Evolutionary conservation across 2,113 vertebrate genomes (phyloP).

Genomic region (Barbus barbus): DNA sequence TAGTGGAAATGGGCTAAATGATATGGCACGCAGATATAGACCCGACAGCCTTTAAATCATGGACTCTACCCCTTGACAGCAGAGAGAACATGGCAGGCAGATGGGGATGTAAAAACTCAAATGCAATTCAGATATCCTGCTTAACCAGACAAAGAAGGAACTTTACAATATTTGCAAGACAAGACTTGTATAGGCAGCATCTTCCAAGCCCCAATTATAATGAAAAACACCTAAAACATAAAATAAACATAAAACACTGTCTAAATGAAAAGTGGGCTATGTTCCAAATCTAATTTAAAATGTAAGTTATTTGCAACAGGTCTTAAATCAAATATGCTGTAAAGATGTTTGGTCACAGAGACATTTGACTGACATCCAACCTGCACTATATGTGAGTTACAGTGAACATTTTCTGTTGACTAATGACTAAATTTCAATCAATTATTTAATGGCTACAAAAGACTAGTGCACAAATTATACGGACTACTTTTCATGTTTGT

Average conservation of each 20-base stretch:
- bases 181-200: background rate
- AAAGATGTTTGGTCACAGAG: too few relatives aligned
- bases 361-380: too few relatives aligned
- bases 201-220: background rate
- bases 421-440: too few relatives aligned
- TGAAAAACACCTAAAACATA: background rate
- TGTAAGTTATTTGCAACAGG: background rate
- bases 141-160: background rate
- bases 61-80: background rate
- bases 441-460: too few relatives aligned
- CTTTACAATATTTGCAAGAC: background rate
- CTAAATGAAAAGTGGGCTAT: background rate
- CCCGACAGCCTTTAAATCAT: slow-evolving; percentile 49
- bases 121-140: background rate
- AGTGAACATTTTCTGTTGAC: too few relatives aligned
- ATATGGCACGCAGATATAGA: slow-evolving; percentile 32
- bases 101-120: background rate
- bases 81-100: background rate
- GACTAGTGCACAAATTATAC: too few relatives aligned
- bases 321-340: too few relatives aligned
- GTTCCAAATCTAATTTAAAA: background rate
- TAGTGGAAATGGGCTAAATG: slow-evolving; percentile 11
- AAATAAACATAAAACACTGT: background rate
- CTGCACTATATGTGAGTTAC: too few relatives aligned
- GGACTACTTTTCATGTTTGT: too few relatives aligned